Conservation (phyloP, 2,797 vertebrate genomes). For the Cuculus canorus region DNA sequence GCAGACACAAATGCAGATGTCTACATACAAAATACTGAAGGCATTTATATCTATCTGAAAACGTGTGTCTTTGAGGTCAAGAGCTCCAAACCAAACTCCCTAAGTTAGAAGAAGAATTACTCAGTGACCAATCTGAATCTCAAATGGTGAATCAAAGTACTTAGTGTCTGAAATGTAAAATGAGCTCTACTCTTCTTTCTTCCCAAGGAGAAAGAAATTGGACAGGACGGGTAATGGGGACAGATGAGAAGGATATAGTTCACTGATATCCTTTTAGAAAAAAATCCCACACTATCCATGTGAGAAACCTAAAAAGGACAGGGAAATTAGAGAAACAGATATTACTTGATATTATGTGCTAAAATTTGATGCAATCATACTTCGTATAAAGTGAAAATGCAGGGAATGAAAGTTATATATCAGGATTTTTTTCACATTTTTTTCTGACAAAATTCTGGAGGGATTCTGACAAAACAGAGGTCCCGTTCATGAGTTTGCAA, state of each 20-base stretch:
- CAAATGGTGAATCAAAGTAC: neutral
- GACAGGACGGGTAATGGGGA: neutral
- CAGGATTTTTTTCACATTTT: neutral
- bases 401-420: neutral
- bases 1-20: neutral
- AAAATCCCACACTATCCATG: neutral
- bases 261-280: neutral
- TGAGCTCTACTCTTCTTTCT: neutral
- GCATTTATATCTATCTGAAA: neutral
- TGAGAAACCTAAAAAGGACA: neutral
- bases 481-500: neutral
- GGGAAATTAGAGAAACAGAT: neutral
- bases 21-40: neutral
- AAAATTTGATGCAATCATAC: neutral
- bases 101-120: neutral
- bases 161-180: neutral
- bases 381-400: neutral
- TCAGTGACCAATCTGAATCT: neutral
- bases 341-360: neutral
- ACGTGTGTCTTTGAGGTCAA: neutral
- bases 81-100: neutral
- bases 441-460: neutral
- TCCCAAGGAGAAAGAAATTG: neutral
- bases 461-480: neutral
- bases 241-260: neutral